Conservation (phyloP, 2,797 vertebrate species). For the Moxostoma hubbsi region DNA sequence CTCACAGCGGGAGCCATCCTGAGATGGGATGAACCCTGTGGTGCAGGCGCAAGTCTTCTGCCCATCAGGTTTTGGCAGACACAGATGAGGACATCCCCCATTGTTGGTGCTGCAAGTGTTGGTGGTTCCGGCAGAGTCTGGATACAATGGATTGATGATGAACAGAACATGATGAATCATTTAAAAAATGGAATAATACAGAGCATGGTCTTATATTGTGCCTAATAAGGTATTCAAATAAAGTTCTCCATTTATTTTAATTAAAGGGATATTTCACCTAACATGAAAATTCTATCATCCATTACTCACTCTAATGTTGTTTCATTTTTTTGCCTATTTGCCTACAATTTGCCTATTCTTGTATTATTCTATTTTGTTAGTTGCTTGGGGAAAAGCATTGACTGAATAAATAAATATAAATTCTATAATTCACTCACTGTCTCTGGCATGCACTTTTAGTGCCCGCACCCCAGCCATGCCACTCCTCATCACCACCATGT, state of each 20-base stretch:
- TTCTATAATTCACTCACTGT: constrained; percentile 64
- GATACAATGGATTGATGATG: not conserved
- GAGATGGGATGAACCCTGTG: constrained; percentile 71
- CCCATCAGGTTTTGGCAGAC: constrained; percentile 73
- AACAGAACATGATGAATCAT: not conserved
- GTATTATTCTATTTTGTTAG: too few species aligned
- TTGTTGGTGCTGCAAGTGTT: constrained; percentile 78
- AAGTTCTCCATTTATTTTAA: too few species aligned
- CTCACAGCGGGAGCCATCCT: constrained; percentile 70
- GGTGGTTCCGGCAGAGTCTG: constrained; percentile 71
- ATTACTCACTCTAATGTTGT: too few species aligned
- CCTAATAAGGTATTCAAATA: not conserved
- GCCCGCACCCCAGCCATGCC: constrained; percentile 70
- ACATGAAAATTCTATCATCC: too few species aligned
- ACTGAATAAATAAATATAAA: not conserved
- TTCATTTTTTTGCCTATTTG: too few species aligned
- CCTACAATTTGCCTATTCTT: too few species aligned
- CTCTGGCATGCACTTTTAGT: constrained; percentile 78
- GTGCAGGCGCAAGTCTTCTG: constrained; percentile 77
- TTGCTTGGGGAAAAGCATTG: too few species aligned
- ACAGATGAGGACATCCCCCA: constrained; percentile 76
- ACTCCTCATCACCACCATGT: constrained; percentile 77
- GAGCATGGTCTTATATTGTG: not conserved
- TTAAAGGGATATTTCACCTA: too few species aligned
- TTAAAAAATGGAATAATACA: not conserved